Evolutionary conservation across 2,888 invertebrate genomes (phyloP).

Genomic region (Drosophila mettleri): DNA sequence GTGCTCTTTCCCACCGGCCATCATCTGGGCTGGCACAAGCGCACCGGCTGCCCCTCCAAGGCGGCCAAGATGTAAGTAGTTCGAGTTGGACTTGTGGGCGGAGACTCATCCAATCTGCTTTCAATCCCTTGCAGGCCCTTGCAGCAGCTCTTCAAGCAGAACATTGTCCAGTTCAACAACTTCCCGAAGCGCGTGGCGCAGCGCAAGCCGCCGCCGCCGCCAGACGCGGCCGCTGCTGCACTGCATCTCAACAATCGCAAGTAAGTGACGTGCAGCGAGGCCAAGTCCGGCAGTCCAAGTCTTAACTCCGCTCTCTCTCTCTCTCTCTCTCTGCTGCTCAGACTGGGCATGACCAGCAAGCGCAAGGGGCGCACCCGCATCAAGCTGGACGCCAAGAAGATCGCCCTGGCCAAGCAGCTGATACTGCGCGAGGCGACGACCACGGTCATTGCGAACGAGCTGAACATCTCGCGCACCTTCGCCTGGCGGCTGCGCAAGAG

Average conservation of each 20-base stretch:
- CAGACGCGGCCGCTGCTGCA: slow-evolving; percentile 78
- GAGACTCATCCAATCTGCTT: neutral
- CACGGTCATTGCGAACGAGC: slow-evolving; percentile 83
- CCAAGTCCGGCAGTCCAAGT: too few relatives aligned
- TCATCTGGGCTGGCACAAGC: slow-evolving; percentile 85
- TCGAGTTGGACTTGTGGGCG: neutral
- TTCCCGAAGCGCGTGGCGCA: slow-evolving; percentile 79
- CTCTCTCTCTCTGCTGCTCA: neutral
- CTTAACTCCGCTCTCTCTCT: too few relatives aligned
- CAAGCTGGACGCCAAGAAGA: slow-evolving; percentile 83
- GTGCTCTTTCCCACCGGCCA: slow-evolving; percentile 84
- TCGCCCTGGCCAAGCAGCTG: slow-evolving; percentile 83
- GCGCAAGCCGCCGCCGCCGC: slow-evolving; percentile 50
- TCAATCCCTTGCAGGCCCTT: slow-evolving; percentile 70
- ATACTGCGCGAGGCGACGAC: slow-evolving; percentile 84
- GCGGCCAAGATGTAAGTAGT: slow-evolving; percentile 82
- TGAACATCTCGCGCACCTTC: slow-evolving; percentile 84
- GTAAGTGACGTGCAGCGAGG: slow-evolving; percentile 74
- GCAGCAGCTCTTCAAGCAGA: slow-evolving; percentile 84
- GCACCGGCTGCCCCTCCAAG: slow-evolving; percentile 84
- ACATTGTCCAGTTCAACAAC: slow-evolving; percentile 84
- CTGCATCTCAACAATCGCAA: slow-evolving; percentile 82
- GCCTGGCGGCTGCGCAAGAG: slow-evolving; percentile 84
- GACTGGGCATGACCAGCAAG: slow-evolving; percentile 75
- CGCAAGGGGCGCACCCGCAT: slow-evolving; percentile 84